Base-by-base conservation (phyloP, 2,113 vertebrate species). In the Arvicanthis niloticus region DNA sequence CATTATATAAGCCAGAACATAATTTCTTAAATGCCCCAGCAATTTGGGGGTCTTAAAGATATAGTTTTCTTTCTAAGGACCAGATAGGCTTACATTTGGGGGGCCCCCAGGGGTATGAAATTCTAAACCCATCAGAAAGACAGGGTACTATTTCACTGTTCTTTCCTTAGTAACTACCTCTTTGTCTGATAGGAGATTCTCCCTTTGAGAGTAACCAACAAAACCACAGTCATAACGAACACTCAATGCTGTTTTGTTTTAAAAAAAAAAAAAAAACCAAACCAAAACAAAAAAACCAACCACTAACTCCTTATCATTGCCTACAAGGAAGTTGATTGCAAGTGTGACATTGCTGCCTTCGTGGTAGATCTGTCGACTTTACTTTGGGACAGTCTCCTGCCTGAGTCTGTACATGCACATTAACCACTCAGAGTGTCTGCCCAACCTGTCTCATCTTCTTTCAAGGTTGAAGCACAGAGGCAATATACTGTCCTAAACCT, bases 61-160 rank as follows among this genome's bases (percentile, higher is more conserved):
- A 21, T 58, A 60, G 26, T 90, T 15, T 31, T 92, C 58, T 88
- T 29, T 68, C 76, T 91, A 42, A 31, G 26, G 37, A 17, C 53
- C 40, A 22, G 51, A 91, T 80, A 42, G 67, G 86, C 45, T 95
- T 93, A 76, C 31, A 45, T 80, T 70, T 91, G 86, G 90, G 37
- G 89, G 72, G 21, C 29, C 4, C 29, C 4, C 7, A 51, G 24
- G 72, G 31, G 84, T 42, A 53, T 51, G 60, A 62, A 91, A 73
- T 73, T 85, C 56, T 76, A 93, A 93, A 51, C 77, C 45, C 91
- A 10, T 86, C 56, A 87, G 37, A 77, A 87, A 89, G 5, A 78
- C 21, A 34, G 60, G 11, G 24, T 15, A 37, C 51, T 88, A 72
- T 40, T 93, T 97, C 12, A 91, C 12, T 91, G 24, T 42, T 62